Evolutionary conservation across 2,888 invertebrate species (phyloP).

Genomic region (Ophraella communa): DNA sequence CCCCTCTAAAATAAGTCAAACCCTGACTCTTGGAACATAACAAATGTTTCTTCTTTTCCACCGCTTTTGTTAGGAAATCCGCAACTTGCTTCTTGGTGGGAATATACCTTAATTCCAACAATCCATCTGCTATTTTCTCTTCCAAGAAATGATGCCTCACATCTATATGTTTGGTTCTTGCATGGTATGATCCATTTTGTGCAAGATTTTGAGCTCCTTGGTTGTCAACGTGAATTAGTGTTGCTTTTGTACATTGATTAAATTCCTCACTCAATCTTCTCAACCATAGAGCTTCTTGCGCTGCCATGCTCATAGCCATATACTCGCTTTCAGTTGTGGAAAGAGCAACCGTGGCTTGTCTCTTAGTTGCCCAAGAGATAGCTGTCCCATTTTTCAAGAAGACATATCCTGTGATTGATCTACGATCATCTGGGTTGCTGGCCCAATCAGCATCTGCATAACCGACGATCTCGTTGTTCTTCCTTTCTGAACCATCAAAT

Average conservation of each 20-base stretch:
- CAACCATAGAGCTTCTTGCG: conserved; percentile 21
- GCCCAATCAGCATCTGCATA: conserved; percentile 28
- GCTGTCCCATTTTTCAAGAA: conserved; percentile 16
- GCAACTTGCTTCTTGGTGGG: too few species aligned
- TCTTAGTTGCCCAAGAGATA: conserved; percentile 15
- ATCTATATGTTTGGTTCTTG: neutral
- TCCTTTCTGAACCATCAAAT: too few species aligned
- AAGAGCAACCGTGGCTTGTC: conserved; percentile 21
- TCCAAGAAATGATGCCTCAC: too few species aligned
- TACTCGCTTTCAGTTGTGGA: too few species aligned
- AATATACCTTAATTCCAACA: too few species aligned
- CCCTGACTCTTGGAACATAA: too few species aligned
- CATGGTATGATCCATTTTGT: neutral
- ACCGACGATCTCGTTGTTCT: conserved; percentile 13
- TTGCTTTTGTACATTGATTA: too few species aligned
- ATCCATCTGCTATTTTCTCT: too few species aligned
- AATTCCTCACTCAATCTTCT: conserved; percentile 14
- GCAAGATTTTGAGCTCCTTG: conserved; percentile 1
- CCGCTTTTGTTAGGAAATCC: too few species aligned
- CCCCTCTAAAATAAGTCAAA: too few species aligned
- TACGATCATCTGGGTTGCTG: conserved; percentile 15
- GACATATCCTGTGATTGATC: conserved; percentile 20
- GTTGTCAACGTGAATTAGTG: neutral
- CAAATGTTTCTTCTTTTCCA: too few species aligned
- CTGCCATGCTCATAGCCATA: too few species aligned